Evolutionary conservation across 2,888 invertebrate species (phyloP), one percentile per base, ranked within the genome.

Genomic region (Meiosimyza decipiens): DNA sequence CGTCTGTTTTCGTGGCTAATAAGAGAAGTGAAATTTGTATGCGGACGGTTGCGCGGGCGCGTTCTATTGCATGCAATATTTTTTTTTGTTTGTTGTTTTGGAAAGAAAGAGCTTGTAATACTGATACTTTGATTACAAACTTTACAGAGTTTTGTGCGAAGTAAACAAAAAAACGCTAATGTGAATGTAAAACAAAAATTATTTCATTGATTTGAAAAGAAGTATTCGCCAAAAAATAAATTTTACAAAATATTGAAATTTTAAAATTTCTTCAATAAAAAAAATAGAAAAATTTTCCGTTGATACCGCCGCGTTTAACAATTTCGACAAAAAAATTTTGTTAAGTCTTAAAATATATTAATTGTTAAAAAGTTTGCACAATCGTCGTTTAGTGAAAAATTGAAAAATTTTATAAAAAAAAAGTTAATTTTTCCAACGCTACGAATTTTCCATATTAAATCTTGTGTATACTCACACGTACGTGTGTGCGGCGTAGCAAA

Each of bases 1-100:
- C 84, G 86, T 83, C 83, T 82, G 82, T 82, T 85, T 84, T 82
- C 83, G 80, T 82, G 83, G 83, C 80, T 80, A 82, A 82, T 81
- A 82, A 82, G 82, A 83, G 80, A 80, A 79, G 40, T 40, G 54
- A 51, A 77, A 78, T 74, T 76, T 72, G 62, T 78, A 74, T 78
- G 79, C 72, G 78, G 75, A 74, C 73, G 66, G 74, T 68, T 71
- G 72, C 65, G 72, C 75, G 74, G 65, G 71, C 71, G 75, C 77
- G 75, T 72, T 74, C 55, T 63, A 47, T 6, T 67, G 18, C 68
- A 69, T 57, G 60, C 68, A 69, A 28, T 76, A 40, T 18, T 62
- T 54, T 16, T 16, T 50, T 65, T 63, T 28, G 57, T 12, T 16
- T 76, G 77, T n/a, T n/a, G 69, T 63, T 72, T 40, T 68, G 49